phyloP scores from a whole-genome alignment of 1,140 invertebrate species.

The Heliconius himera region DNA sequence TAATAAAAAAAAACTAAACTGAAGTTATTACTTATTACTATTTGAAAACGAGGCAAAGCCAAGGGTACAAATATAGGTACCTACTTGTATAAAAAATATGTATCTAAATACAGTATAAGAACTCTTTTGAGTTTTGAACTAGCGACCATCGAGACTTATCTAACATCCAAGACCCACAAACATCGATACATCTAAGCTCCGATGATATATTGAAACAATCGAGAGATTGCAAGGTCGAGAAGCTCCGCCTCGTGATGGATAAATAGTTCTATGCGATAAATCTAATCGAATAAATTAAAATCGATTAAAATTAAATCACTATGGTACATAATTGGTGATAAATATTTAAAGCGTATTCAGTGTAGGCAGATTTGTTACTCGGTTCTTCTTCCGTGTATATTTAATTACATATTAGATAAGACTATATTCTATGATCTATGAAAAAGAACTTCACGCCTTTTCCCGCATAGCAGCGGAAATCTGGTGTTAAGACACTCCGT shows the following conservation, averaged over 20 bases:
- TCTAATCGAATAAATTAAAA: slow-evolving; percentile 7
- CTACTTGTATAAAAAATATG: no score
- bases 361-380: neutral
- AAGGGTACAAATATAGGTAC: no score
- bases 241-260: slow-evolving; percentile 3
- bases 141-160: neutral
- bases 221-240: slow-evolving; percentile 15
- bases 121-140: neutral
- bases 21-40: no score
- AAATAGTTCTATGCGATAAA: slow-evolving; percentile 2
- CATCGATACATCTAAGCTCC: neutral
- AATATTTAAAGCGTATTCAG: neutral
- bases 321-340: slow-evolving; percentile 3
- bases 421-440: no score
- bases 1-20: no score
- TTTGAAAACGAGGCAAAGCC: no score
- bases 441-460: no score
- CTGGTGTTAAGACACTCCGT: no score
- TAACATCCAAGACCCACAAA: neutral
- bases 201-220: neutral
- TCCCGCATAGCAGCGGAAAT: no score
- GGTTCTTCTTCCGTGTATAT: neutral
- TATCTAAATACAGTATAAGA: no score
- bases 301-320: neutral
- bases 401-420: neutral